phyloP scores from a whole-genome alignment of 2,888 invertebrate species.

The Agonum fuliginosum region DNA sequence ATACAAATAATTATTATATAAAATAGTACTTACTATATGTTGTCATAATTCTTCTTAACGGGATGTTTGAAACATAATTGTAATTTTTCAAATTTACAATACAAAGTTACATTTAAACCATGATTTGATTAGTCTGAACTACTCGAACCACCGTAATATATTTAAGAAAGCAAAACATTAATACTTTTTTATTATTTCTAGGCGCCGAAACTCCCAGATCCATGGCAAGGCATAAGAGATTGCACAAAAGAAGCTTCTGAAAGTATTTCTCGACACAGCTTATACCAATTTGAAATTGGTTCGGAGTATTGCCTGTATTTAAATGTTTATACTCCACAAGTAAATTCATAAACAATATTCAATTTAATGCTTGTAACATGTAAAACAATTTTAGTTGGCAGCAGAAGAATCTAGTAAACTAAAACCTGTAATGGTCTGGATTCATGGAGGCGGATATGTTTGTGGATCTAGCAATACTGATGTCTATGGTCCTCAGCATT shows the following conservation, averaged over 20 bases:
- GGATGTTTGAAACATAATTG: no score
- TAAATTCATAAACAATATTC: conserved; percentile 39
- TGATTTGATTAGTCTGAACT: no score
- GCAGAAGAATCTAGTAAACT: conserved; percentile 5
- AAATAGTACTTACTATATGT: no score
- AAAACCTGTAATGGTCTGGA: conserved; percentile 52
- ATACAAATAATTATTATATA: no score
- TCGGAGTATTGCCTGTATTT: conserved; percentile 72
- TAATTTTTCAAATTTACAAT: no score
- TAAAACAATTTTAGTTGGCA: conserved; percentile 31
- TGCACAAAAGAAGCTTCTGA: conserved; percentile 64
- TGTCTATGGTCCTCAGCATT: conserved; percentile 50
- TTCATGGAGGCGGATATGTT: conserved; percentile 51
- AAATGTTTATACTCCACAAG: conserved; percentile 68
- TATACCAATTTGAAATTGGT: conserved; percentile 68
- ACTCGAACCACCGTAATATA: background rate
- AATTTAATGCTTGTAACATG: background rate
- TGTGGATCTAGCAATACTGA: conserved; percentile 56
- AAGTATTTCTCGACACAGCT: conserved; percentile 64
- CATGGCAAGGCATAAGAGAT: conserved; percentile 62
- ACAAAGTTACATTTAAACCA: no score
- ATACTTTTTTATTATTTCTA: conserved; percentile 34
- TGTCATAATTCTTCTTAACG: no score
- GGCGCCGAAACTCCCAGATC: conserved; percentile 61
- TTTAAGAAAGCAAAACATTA: background rate